These are phyloP conservation scores for Ascaphus truei DNA, from an alignment of 2,113 vertebrate genomes.

Conservation along the genomic window DNA sequence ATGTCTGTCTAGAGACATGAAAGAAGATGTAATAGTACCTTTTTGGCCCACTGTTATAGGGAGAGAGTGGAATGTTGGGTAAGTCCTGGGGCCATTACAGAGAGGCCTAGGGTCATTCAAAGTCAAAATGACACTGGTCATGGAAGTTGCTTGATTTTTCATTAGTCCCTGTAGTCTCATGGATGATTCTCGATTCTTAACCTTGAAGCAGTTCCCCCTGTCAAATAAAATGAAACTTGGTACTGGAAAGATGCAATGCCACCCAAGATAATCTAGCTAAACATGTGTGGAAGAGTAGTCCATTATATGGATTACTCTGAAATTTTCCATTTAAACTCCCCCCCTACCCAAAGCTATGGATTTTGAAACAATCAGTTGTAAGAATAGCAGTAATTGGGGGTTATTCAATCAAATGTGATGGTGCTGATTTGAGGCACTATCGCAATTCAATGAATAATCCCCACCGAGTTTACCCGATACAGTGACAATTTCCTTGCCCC, in stretches of 20 bases:
- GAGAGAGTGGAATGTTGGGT: not conserved
- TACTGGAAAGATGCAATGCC: not conserved
- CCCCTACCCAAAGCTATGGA: too few species aligned
- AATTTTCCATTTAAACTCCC: too few species aligned
- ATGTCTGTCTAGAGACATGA: not conserved
- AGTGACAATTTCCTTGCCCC: too few species aligned
- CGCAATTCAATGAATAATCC: too few species aligned
- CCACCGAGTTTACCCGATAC: too few species aligned
- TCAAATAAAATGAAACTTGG: not conserved
- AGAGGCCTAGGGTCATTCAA: not conserved
- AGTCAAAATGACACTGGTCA: constrained; percentile 1
- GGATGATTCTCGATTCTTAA: not conserved
- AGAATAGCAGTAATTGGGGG: too few species aligned
- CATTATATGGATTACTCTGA: too few species aligned
- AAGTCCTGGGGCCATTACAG: not conserved
- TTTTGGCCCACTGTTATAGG: not conserved
- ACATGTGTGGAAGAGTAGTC: too few species aligned
- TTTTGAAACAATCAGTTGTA: too few species aligned
- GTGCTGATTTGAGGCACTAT: too few species aligned
- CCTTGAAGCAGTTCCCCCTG: not conserved
- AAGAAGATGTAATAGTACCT: not conserved
- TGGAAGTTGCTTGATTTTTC: constrained; percentile 34
- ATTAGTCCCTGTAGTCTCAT: not conserved
- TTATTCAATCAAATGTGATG: too few species aligned
- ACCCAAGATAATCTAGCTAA: too few species aligned